phyloP scores from a whole-genome alignment of 2,113 vertebrate species.

The Formicarius rufipectus region DNA sequence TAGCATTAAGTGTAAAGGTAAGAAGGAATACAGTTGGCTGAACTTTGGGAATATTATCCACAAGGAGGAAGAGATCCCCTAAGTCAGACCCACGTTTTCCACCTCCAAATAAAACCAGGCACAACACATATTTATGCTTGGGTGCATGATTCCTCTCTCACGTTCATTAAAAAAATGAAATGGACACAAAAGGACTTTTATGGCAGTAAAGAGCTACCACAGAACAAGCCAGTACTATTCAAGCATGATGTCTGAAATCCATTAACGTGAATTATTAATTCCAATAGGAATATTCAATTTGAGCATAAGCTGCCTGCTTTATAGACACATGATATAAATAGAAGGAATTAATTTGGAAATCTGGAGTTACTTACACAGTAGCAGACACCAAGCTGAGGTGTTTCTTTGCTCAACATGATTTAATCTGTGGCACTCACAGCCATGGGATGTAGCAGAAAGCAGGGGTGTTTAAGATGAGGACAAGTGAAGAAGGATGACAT shows the following conservation, averaged over 20 bases:
- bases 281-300: not conserved
- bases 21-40: not conserved
- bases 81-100: not conserved
- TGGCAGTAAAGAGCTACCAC: not conserved
- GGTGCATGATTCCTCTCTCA: not conserved
- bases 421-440: not conserved
- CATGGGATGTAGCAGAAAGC: not conserved
- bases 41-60: not conserved
- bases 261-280: conserved; percentile 7
- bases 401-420: not conserved
- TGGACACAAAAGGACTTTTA: not conserved
- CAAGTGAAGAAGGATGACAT: not conserved
- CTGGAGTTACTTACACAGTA: not conserved
- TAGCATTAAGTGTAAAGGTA: not conserved
- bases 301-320: not conserved
- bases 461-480: not conserved
- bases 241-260: not conserved
- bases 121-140: not conserved
- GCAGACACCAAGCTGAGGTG: not conserved
- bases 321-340: not conserved
- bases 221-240: not conserved
- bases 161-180: not conserved
- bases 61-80: not conserved
- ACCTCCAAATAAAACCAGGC: not conserved
- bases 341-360: not conserved